Percentiles rank a stretch among this genome's conserved stretches.
Evolutionary conservation across 2,113 vertebrate species (phyloP).

Genomic region (Zootoca vivipara): DNA sequence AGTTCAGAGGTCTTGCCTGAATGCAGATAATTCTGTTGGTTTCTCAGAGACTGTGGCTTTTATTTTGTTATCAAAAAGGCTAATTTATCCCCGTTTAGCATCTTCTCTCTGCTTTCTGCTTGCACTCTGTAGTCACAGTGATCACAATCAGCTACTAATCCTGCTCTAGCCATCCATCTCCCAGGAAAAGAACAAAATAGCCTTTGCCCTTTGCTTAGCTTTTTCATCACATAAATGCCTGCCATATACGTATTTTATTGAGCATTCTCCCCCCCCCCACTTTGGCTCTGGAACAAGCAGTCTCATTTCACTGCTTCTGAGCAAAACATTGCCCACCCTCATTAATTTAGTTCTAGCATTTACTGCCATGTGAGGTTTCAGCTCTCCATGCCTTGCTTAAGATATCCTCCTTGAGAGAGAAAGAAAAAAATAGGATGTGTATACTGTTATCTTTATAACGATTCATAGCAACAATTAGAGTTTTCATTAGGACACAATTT

Average conservation of each 20-base stretch:
- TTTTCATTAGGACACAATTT: neutral
- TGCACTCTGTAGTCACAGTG: neutral
- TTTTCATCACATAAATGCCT: neutral
- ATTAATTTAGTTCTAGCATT: neutral
- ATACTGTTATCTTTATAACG: neutral
- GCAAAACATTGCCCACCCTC: neutral
- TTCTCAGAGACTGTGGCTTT: neutral
- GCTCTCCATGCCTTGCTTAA: neutral
- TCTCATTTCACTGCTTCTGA: neutral
- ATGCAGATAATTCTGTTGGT: neutral
- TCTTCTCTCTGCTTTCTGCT: neutral
- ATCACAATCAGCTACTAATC: neutral
- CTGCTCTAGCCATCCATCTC: conserved; percentile 2
- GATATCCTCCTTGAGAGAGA: neutral
- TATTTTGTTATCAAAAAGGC: conserved; percentile 2
- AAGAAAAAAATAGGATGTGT: neutral
- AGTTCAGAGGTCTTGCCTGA: neutral
- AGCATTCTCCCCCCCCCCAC: neutral
- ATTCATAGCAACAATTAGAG: neutral
- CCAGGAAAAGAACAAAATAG: neutral
- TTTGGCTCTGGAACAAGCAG: neutral
- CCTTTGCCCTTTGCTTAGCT: neutral
- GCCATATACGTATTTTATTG: neutral
- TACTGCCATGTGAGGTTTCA: neutral
- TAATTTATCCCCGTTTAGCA: neutral